Percentiles rank a stretch among this genome's conserved stretches.
Conservation (phyloP, 64 coral and sea anemone species). For the Dendrophyllia cribrosa region DNA sequence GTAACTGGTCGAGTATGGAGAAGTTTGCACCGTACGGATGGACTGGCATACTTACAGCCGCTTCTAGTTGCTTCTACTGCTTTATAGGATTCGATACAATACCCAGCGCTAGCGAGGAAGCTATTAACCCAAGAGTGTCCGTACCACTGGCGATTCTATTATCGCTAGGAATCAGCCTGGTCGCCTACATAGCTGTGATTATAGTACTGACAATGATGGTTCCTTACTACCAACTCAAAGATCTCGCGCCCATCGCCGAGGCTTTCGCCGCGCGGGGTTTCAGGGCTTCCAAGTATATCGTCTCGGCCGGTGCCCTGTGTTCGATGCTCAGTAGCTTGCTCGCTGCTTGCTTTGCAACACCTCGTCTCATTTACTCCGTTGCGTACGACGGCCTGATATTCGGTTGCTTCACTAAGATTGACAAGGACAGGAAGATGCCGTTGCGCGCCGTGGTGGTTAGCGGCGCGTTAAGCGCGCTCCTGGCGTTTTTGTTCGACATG, state of each 20-base stretch:
- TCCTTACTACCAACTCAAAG: slow-evolving; percentile 65
- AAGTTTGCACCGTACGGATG: slow-evolving; percentile 87
- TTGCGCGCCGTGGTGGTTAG: slow-evolving; percentile 44
- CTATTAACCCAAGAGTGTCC: slow-evolving; percentile 39
- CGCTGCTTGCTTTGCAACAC: slow-evolving; percentile 45
- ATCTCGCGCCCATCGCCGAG: slow-evolving; percentile 72
- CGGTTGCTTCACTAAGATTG: slow-evolving; percentile 48
- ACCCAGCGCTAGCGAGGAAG: slow-evolving; percentile 78
- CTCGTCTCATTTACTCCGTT: slow-evolving; percentile 73
- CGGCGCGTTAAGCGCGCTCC: slow-evolving; percentile 19
- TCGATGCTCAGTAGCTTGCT: slow-evolving; percentile 62
- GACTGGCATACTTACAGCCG: slow-evolving; percentile 62
- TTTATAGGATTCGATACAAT: slow-evolving; percentile 74
- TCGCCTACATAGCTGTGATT: slow-evolving; percentile 59
- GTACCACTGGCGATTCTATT: slow-evolving; percentile 60
- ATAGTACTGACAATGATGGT: slow-evolving; percentile 81
- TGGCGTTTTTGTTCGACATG: slow-evolving; percentile 61
- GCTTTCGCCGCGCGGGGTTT: slow-evolving; percentile 65
- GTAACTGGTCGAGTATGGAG: slow-evolving; percentile 64
- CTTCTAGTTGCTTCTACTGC: slow-evolving; percentile 69
- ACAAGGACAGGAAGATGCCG: slow-evolving; percentile 51
- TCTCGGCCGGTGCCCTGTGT: slow-evolving; percentile 74
- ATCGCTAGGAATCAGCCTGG: slow-evolving; percentile 52
- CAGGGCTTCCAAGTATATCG: slow-evolving; percentile 68
- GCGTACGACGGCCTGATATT: slow-evolving; percentile 78